Evolutionary conservation across 2,888 invertebrate genomes (phyloP), one percentile per base, ranked within the genome.

Genomic region (Lasioglossum leucozonium): DNA sequence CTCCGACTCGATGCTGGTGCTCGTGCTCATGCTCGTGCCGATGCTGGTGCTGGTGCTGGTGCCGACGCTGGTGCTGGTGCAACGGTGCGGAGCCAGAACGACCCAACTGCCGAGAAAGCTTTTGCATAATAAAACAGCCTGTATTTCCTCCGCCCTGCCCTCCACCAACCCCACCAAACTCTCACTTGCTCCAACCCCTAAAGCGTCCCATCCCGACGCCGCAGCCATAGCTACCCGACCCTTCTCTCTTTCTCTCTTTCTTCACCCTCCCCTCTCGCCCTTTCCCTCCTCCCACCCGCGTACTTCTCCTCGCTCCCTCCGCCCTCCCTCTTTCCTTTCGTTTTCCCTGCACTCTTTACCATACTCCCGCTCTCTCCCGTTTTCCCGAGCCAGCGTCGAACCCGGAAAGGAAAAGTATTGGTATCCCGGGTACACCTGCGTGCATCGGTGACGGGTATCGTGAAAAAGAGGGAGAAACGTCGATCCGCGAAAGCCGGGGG

Each of bases 51-150:
- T 5, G 18, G 18, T 47, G 47, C 47, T 2, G 47, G 47, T 18
- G 47, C 18, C 6, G 51, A 18, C 22, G 51, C 22, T 51, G 51
- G 22, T 51, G 58, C 58, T 58, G 90, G 87, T 87, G 91, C 91
- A 89, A 88, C 92, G 92, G 91, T 91, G 91, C 92, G 91, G 93
- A 93, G 92, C 93, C 90, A 91, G 92, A 94, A 93, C 94, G 93
- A 94, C 92, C 93, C 94, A 93, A 93, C 94, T 93, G 94, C 94
- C 93, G 94, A 93, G 94, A 94, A 93, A 94, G 95, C 94, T 95
- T 95, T 95, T 94, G 95, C 95, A 95, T 95, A 95, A 94, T 95
- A 95, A 95, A 94, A 94, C 94, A 94, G 94, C 92, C 93, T 93
- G 92, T 92, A 91, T 86, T 90, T 91, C 92, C 90, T 90, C 89